phyloP scores from a whole-genome alignment of 2,113 vertebrate genomes.

The Spizaetus ornatus region DNA sequence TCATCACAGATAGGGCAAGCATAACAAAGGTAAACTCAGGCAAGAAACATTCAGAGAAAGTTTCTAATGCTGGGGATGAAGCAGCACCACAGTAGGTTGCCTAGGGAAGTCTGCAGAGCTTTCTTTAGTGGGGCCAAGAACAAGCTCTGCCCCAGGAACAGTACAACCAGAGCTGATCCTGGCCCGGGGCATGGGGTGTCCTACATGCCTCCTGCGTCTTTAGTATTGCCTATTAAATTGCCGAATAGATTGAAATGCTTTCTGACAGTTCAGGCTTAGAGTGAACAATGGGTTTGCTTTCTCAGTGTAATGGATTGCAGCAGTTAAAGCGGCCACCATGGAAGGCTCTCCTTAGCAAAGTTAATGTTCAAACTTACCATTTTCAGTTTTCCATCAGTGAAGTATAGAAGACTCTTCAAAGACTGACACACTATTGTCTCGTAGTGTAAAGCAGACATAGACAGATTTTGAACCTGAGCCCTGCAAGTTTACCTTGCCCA shows the following conservation, averaged over 20 bases:
- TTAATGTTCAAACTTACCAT: neutral
- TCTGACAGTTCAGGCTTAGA: neutral
- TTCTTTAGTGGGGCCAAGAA: neutral
- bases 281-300: neutral
- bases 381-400: neutral
- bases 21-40: neutral
- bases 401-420: neutral
- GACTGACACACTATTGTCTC: rapidly evolving
- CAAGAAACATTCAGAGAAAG: neutral
- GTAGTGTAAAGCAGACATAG: rapidly evolving
- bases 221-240: too few relatives aligned
- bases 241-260: neutral
- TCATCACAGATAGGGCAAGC: neutral
- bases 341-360: neutral
- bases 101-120: neutral
- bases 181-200: rapidly evolving
- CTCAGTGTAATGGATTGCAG: neutral
- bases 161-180: neutral
- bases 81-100: neutral
- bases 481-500: neutral
- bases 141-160: neutral
- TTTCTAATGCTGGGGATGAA: neutral
- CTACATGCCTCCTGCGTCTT: neutral
- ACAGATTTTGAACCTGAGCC: neutral
- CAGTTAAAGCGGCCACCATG: rapidly evolving